These are phyloP conservation scores for Drosophila quadrilineata DNA, from an alignment of 1,140 invertebrate species.

Conservation along the genomic window DNA sequence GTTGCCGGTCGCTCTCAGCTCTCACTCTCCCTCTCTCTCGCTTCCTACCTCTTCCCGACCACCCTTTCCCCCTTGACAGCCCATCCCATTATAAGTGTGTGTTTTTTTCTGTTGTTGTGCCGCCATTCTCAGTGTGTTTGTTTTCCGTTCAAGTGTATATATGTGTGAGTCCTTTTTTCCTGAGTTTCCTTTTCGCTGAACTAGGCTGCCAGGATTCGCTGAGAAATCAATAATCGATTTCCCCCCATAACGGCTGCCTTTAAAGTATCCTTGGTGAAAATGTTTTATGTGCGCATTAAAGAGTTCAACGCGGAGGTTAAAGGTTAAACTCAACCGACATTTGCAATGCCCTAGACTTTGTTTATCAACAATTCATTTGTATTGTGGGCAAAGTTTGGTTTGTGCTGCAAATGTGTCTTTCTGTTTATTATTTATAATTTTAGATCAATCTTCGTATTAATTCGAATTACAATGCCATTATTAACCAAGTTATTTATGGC, in stretches of 20 bases:
- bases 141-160: too few relatives aligned
- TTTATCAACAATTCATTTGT: too few relatives aligned
- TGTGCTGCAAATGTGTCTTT: too few relatives aligned
- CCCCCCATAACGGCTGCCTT: conserved; percentile 22
- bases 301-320: conserved; percentile 5
- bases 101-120: background rate
- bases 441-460: conserved; percentile 5
- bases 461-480: conserved; percentile 18
- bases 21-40: background rate
- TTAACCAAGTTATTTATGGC: conserved; percentile 36
- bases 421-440: background rate
- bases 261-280: conserved; percentile 29
- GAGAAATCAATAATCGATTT: conserved; percentile 49
- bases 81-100: too few relatives aligned
- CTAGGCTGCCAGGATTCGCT: conserved; percentile 33
- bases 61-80: too few relatives aligned
- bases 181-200: conserved; percentile 24
- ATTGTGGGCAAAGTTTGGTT: too few relatives aligned
- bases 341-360: too few relatives aligned
- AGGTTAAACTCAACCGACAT: too few relatives aligned
- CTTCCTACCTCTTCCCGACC: background rate
- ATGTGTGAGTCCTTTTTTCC: conserved; percentile 15
- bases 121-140: conserved; percentile 15
- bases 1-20: conserved; percentile 18
- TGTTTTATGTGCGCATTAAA: conserved; percentile 41